phyloP scores from a whole-genome alignment of 2,888 invertebrate species.

The Amorpha juglandis region DNA sequence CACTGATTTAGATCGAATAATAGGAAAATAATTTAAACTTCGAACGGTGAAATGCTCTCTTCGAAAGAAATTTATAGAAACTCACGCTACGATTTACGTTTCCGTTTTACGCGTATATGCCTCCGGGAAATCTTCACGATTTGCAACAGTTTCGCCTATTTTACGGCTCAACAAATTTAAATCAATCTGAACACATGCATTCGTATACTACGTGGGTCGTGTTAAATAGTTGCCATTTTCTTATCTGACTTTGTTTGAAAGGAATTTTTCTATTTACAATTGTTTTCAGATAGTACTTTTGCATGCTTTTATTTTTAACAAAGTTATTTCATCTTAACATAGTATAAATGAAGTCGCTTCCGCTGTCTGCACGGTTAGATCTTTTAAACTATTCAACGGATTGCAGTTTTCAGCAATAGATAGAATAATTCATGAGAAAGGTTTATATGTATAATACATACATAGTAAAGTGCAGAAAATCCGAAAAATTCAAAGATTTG shows the following conservation, averaged over 20 bases:
- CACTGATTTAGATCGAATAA: no score
- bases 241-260: neutral
- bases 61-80: slow-evolving; percentile 6
- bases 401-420: no score
- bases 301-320: neutral
- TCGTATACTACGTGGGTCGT: neutral
- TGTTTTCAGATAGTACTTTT: no score
- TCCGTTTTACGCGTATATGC: slow-evolving; percentile 6
- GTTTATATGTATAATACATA: no score
- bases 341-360: neutral
- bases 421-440: no score
- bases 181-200: neutral
- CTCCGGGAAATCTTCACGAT: slow-evolving; percentile 3
- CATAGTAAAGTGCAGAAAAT: no score
- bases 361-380: no score
- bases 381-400: no score
- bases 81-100: slow-evolving; percentile 1
- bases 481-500: no score
- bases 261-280: no score
- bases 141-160: slow-evolving; percentile 12
- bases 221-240: neutral
- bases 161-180: slow-evolving; percentile 16
- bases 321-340: neutral
- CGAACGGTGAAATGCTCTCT: no score
- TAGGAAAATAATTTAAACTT: no score